phyloP scores from a whole-genome alignment of 2,888 invertebrate genomes.

The Choreutis nemorana region DNA sequence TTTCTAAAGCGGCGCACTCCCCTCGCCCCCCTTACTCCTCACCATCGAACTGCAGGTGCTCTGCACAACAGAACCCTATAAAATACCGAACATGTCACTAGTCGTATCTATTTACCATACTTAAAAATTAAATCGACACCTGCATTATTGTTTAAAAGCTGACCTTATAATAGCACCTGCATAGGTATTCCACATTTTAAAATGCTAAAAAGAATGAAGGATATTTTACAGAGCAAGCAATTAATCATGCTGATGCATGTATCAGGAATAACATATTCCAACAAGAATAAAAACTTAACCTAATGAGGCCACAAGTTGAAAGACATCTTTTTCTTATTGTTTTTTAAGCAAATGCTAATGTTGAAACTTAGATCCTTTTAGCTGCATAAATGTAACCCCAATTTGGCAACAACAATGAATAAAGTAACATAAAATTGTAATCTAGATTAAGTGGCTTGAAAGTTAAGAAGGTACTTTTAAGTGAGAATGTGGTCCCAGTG shows the following conservation, averaged over 20 bases:
- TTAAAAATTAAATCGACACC: conserved; percentile 51
- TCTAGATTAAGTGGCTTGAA: conserved; percentile 32
- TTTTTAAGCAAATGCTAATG: no score
- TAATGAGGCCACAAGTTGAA: no score
- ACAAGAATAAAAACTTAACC: no score
- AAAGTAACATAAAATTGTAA: conserved; percentile 20
- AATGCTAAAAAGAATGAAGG: no score
- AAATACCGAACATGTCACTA: conserved; percentile 63
- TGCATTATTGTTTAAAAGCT: conserved; percentile 53
- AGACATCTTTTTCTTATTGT: no score
- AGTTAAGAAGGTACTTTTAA: conserved; percentile 21
- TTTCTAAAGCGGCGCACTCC: conserved; percentile 63
- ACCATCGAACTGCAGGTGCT: conserved; percentile 56
- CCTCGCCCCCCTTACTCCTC: conserved; percentile 26
- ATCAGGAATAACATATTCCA: no score
- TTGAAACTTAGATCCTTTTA: no score
- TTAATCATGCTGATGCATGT: no score
- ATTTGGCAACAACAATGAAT: conserved; percentile 13
- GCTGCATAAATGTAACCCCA: no score
- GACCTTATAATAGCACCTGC: conserved; percentile 50
- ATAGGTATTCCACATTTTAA: no score
- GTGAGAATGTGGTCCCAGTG: conserved; percentile 30
- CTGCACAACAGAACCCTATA: conserved; percentile 58
- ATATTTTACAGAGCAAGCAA: no score
- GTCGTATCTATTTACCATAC: conserved; percentile 57